These are phyloP conservation scores for Leptopterna dolabrata DNA, from an alignment of 2,888 invertebrate species.

Conservation along the genomic window DNA sequence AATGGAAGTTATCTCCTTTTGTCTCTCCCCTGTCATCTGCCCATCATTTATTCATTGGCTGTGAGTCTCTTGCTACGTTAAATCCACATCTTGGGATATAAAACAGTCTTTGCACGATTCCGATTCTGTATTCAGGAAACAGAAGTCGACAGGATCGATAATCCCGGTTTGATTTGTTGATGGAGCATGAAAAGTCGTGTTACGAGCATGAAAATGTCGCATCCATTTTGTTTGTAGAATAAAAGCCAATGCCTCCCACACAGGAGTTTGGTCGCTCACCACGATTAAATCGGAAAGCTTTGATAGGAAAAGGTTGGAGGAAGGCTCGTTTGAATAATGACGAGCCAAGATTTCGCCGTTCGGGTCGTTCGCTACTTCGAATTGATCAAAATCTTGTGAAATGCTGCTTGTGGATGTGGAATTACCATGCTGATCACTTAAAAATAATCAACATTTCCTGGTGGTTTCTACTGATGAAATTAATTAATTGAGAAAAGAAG, in stretches of 20 bases:
- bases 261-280: background rate
- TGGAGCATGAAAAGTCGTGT: slow-evolving; percentile 4
- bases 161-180: background rate
- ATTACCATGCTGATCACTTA: too few species aligned
- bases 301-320: background rate
- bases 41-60: slow-evolving; percentile 12
- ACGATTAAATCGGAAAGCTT: background rate
- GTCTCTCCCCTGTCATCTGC: background rate
- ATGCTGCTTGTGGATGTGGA: too few species aligned
- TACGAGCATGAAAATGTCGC: background rate
- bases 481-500: too few species aligned
- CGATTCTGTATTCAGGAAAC: slow-evolving; percentile 8
- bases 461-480: too few species aligned
- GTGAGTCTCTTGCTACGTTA: background rate
- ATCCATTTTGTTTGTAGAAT: background rate
- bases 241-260: background rate
- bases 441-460: too few species aligned
- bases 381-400: too few species aligned
- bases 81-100: background rate
- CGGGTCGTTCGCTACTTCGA: background rate
- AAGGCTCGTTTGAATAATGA: background rate
- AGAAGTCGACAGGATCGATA: background rate
- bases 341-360: background rate
- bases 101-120: background rate
- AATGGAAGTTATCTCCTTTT: slow-evolving; percentile 14